These are phyloP conservation scores for Trididemnum clinides DNA, from an alignment of 23 tunicate species.

Conservation along the genomic window DNA sequence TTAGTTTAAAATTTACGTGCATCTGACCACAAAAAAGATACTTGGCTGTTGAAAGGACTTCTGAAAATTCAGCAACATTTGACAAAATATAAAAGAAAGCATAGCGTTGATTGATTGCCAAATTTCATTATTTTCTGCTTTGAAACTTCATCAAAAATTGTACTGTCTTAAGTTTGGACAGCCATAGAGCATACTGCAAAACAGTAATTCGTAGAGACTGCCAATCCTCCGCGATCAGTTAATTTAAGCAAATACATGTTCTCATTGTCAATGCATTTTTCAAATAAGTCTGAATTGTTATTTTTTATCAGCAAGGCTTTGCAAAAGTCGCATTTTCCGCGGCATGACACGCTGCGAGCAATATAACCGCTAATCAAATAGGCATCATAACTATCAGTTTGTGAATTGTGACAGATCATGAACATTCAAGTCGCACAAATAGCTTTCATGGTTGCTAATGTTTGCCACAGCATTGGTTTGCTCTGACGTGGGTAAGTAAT, in stretches of 20 bases:
- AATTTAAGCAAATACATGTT: neutral
- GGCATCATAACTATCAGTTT: neutral
- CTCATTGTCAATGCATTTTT: no score
- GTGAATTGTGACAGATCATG: neutral
- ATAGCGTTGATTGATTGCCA: neutral
- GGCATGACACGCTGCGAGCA: conserved; percentile 8
- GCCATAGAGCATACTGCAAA: conserved; percentile 3
- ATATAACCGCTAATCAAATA: neutral
- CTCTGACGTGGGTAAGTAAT: neutral
- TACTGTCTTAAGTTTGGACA: neutral
- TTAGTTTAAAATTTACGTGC: neutral
- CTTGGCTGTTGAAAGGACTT: neutral
- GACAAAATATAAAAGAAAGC: neutral
- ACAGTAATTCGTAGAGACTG: conserved; percentile 15
- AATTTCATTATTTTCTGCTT: no score
- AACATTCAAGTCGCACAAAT: neutral
- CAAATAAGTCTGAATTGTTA: no score
- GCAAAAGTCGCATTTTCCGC: conserved; percentile 13
- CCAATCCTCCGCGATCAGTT: conserved; percentile 32
- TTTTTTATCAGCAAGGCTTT: neutral
- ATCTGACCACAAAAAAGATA: neutral
- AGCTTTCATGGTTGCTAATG: neutral
- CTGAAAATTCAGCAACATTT: neutral
- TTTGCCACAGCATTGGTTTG: neutral
- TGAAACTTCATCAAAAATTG: neutral